Evolutionary conservation across 2,113 vertebrate genomes (phyloP), one percentile per base, ranked within the genome.

Genomic region (Chaetura pelagica): DNA sequence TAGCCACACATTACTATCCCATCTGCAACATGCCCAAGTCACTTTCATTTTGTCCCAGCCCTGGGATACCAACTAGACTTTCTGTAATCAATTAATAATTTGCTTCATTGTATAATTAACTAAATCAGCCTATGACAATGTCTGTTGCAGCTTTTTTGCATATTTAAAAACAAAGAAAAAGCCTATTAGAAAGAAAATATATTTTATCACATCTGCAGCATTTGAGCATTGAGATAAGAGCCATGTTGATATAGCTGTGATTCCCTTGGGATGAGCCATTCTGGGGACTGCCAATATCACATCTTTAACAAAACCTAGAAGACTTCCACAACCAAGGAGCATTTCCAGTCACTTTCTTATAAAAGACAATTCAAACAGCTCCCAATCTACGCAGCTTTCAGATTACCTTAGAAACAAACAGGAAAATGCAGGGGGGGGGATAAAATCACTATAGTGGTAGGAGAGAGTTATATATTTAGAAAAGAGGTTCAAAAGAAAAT

Each of bases 281-380:
- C 75, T 38, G 8, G 8, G 23, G 8, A 26, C 46, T 85, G 44
- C 15, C 81, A 93, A 48, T 89, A 93, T 27, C 69, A 86, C 4
- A 2, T 72, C 68, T 86, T 87, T 81, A 90, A 67, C 8, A 94
- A 88, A 96, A 89, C 29, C 57, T 90, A 58, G 89, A 86, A 80
- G 86, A 24, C 46, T 93, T 94, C 49, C 35, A 48, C 10, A 66
- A 9, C 6, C 16, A 46, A 13, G 32, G 20, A 67, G 22, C 10
- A 21, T 32, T 91, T 63, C 10, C 24, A 75, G 14, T 27, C 3
- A 3, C 24, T 15, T 55, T 58, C 32, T 62, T 69, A 49, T 1
- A 66, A 42, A 67, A 64, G 10, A 13, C 4, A 57, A 29, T 21
- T 78, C 40, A 63, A 86, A 68, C 9, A 62, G 7, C 17, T 94